A percentile compares a stretch with the other conserved stretches of the same genome.
Evolutionary conservation across 2,113 vertebrate species (phyloP).

Genomic region (Elanus axillaris): DNA sequence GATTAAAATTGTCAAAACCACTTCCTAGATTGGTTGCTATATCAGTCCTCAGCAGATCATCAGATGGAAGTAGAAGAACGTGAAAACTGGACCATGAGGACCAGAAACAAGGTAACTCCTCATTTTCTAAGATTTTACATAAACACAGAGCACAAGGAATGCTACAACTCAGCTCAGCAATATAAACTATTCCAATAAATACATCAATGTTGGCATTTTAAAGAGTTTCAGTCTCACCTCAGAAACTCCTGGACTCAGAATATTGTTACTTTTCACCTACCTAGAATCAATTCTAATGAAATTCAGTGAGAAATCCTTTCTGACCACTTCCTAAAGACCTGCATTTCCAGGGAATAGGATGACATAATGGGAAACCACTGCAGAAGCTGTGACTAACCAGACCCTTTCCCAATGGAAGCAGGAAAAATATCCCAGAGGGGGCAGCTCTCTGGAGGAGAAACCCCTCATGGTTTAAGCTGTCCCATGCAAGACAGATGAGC

Average conservation of each 20-base stretch:
- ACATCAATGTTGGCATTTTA: not conserved
- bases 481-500: not conserved
- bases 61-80: not conserved
- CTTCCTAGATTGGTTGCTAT: constrained; percentile 57
- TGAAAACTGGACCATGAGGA: not conserved
- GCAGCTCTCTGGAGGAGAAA: not conserved
- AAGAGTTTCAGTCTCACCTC: not conserved
- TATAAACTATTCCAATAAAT: not conserved
- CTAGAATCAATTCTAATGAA: not conserved
- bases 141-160: not conserved
- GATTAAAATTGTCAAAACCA: constrained; percentile 48
- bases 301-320: not conserved
- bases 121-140: not conserved
- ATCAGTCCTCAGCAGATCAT: not conserved
- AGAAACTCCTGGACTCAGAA: not conserved
- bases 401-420: not conserved
- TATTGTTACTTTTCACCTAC: not conserved
- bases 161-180: not conserved
- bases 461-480: not conserved
- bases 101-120: not conserved
- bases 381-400: not conserved
- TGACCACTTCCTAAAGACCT: not conserved
- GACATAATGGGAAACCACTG: not conserved
- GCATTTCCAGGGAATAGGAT: not conserved
- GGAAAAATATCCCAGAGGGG: not conserved